A percentile compares a stretch with the other conserved stretches of the same genome.
Evolutionary conservation across 30 jellyfish, hydroid and myxozoan species (phyloP).

Genomic region (Aurelia sp.): DNA sequence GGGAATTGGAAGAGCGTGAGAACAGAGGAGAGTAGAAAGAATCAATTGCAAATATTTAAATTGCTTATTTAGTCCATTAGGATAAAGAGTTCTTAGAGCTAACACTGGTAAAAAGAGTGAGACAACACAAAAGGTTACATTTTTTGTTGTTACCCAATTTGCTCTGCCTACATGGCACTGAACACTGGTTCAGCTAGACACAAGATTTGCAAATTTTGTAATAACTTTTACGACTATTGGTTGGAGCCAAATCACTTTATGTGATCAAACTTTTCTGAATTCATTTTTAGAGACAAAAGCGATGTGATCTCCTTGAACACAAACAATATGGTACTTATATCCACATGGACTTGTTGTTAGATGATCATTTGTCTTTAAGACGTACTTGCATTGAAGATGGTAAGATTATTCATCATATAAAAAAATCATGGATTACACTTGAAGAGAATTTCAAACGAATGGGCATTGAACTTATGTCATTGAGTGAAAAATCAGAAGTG

Average conservation of each 20-base stretch:
- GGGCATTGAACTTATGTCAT: background rate
- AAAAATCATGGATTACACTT: background rate
- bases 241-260: background rate
- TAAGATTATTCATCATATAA: background rate
- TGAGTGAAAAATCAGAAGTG: background rate
- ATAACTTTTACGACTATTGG: no score
- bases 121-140: no score
- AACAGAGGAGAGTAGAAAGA: no score
- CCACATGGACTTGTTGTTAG: constrained; percentile 30
- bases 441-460: background rate
- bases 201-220: no score
- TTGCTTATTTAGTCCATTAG: no score
- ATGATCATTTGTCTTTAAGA: constrained; percentile 27
- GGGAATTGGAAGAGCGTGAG: no score
- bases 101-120: no score
- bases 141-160: no score
- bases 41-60: no score
- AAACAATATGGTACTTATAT: constrained; percentile 12
- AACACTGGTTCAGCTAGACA: no score
- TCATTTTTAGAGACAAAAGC: constrained; percentile 18
- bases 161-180: no score
- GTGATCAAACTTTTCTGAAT: background rate
- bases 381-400: constrained; percentile 20
- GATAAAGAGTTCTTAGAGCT: no score
- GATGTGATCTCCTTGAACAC: constrained; percentile 15